Percentiles rank a stretch among this genome's conserved stretches.
Conservation (phyloP, 2,888 invertebrate genomes). For the Sturmia bella region DNA sequence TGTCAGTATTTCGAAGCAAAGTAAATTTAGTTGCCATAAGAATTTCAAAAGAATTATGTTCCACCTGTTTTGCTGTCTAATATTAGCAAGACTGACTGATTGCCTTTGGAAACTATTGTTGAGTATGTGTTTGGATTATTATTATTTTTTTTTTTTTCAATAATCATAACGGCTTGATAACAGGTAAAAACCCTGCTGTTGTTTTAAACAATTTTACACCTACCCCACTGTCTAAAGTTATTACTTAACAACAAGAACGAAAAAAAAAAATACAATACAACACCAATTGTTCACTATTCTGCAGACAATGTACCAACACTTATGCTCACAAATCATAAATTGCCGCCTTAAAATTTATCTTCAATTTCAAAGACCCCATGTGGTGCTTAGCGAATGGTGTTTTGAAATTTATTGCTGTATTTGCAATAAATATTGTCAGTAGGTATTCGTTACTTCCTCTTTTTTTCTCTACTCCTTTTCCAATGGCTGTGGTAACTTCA, state of each 20-base stretch:
- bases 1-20: too few relatives aligned
- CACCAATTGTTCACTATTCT: slow-evolving; percentile 62
- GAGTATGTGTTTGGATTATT: too few relatives aligned
- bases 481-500: slow-evolving; percentile 24
- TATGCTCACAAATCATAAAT: slow-evolving; percentile 81
- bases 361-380: slow-evolving; percentile 78
- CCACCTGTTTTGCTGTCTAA: too few relatives aligned
- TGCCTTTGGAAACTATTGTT: too few relatives aligned
- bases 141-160: too few relatives aligned
- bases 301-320: slow-evolving; percentile 68
- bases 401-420: slow-evolving; percentile 79
- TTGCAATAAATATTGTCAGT: slow-evolving; percentile 80
- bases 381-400: slow-evolving; percentile 74
- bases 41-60: too few relatives aligned
- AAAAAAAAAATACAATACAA: slow-evolving; percentile 61
- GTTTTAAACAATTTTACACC: slow-evolving; percentile 28
- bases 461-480: slow-evolving; percentile 1
- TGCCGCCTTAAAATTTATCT: slow-evolving; percentile 82
- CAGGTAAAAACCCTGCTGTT: not conserved
- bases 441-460: slow-evolving; percentile 56
- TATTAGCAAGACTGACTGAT: too few relatives aligned
- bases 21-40: too few relatives aligned
- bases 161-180: too few relatives aligned
- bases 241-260: slow-evolving; percentile 46
- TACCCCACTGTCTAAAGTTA: slow-evolving; percentile 52